phyloP scores from a whole-genome alignment of 2,113 vertebrate genomes.

The Oceanites oceanicus region DNA sequence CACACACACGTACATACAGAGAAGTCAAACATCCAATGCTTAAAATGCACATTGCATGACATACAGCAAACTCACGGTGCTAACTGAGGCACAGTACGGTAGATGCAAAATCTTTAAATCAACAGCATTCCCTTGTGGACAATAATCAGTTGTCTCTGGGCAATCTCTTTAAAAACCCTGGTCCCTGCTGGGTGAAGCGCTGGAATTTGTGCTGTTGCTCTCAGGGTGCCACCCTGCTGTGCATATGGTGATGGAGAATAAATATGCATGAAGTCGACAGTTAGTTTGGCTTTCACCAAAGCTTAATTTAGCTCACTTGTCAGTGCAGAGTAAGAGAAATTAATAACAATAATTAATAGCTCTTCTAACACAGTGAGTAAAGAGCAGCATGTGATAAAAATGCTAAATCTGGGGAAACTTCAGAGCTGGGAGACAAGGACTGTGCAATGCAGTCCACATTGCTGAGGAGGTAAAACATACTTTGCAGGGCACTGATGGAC shows the following conservation, averaged over 20 bases:
- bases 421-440: neutral
- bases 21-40: neutral
- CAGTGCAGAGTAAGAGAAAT: neutral
- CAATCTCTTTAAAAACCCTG: neutral
- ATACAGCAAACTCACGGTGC: neutral
- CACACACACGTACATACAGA: neutral
- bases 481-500: neutral
- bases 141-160: neutral
- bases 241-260: neutral
- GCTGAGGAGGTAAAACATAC: neutral
- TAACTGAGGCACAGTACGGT: neutral
- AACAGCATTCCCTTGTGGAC: neutral
- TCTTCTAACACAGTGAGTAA: neutral
- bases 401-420: neutral
- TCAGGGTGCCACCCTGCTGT: neutral
- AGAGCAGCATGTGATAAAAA: neutral
- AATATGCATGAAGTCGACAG: constrained; percentile 14
- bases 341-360: constrained; percentile 25
- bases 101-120: neutral
- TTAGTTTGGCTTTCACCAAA: neutral
- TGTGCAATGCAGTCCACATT: neutral
- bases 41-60: neutral
- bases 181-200: neutral
- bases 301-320: constrained; percentile 38
- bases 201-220: neutral